These are phyloP conservation scores for Pangasianodon gigas DNA, from an alignment of 2,113 vertebrate genomes.

Conservation along the genomic window DNA sequence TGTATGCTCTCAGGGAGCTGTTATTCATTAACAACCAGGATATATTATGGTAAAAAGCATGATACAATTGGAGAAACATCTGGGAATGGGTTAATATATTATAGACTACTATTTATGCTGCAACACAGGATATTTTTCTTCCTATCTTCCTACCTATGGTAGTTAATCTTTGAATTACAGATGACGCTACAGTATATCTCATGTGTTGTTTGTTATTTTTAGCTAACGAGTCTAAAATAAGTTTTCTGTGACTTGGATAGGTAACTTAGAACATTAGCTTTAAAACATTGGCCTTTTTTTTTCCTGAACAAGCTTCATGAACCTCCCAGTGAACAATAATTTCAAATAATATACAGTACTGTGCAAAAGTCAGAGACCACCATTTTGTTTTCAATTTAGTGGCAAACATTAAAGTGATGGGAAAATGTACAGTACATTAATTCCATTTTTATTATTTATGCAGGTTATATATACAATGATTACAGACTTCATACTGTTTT, in stretches of 20 bases:
- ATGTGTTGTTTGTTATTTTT: not conserved
- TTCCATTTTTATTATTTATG: not conserved
- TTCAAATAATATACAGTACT: not conserved
- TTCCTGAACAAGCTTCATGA: not conserved
- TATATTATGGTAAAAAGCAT: not conserved
- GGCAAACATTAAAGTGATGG: not conserved
- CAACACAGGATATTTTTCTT: not conserved
- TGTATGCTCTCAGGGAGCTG: not conserved
- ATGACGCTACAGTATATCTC: not conserved
- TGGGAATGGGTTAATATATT: not conserved
- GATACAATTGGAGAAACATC: not conserved
- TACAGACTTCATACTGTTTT: not conserved
- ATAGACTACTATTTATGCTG: not conserved
- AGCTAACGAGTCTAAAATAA: not conserved
- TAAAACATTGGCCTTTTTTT: too few relatives aligned
- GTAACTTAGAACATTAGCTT: not conserved
- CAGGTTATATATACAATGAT: not conserved
- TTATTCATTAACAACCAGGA: not conserved
- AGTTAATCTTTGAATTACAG: not conserved
- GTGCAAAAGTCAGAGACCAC: not conserved
- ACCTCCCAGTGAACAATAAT: not conserved
- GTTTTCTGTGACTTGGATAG: not conserved
- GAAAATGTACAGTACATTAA: not conserved
- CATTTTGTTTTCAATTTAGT: not conserved
- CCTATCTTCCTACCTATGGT: not conserved